A percentile compares a stretch with the other conserved stretches of the same genome.
phyloP scores from a whole-genome alignment of 2,888 invertebrate genomes.

The Dioctria linearis region DNA sequence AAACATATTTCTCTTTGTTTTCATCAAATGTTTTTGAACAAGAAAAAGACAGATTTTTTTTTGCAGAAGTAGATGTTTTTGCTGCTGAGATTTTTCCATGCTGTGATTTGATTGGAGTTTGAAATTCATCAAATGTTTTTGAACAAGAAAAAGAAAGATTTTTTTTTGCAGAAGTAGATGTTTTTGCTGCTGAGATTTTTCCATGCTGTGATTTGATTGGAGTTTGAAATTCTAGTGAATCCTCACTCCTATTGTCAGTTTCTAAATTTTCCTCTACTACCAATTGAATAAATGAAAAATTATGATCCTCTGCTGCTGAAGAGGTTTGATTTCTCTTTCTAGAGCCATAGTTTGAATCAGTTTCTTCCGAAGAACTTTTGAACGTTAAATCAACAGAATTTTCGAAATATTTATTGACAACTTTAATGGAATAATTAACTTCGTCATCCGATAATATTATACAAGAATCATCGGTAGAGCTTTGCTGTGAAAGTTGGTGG shows the following conservation, averaged over 20 bases:
- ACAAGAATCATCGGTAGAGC: slow-evolving; percentile 64
- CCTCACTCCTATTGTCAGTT: not conserved
- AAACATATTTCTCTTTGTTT: not conserved
- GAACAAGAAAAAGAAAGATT: slow-evolving; percentile 15
- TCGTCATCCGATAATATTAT: slow-evolving; percentile 74
- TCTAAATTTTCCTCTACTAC: not conserved
- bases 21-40: not conserved
- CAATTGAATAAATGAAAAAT: slow-evolving; percentile 24
- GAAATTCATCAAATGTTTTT: not conserved
- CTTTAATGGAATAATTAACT: slow-evolving; percentile 75
- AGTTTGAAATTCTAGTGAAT: slow-evolving; percentile 6
- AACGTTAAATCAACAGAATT: slow-evolving; percentile 11
- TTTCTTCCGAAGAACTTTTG: slow-evolving; percentile 15
- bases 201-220: not conserved
- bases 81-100: not conserved
- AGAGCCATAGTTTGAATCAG: not conserved
- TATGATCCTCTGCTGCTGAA: not conserved
- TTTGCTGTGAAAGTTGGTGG: not conserved
- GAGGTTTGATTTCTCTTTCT: not conserved
- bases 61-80: not conserved
- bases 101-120: not conserved
- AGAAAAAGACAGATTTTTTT: slow-evolving; percentile 18
- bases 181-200: not conserved
- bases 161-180: not conserved
- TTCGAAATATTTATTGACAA: not conserved